phyloP scores from a whole-genome alignment of 1,140 invertebrate species.

The Epicauta chinensis region DNA sequence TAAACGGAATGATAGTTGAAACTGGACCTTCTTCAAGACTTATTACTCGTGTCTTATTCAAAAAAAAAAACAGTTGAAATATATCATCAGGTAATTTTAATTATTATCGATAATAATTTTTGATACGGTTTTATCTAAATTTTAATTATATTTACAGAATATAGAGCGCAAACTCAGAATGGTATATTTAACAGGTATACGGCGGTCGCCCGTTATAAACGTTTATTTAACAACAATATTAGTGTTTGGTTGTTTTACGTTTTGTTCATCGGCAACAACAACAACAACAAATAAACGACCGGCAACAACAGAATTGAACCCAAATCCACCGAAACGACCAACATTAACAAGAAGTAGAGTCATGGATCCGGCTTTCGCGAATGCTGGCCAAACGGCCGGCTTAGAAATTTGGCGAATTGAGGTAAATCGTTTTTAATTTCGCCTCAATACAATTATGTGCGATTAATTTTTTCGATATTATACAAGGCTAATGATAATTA shows the following conservation, averaged over 20 bases:
- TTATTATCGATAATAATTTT: too few species aligned
- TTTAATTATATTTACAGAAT: too few species aligned
- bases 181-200: too few species aligned
- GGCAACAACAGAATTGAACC: background rate
- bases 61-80: too few species aligned
- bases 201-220: slow-evolving; percentile 4
- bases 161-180: too few species aligned
- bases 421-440: slow-evolving; percentile 41
- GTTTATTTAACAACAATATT: slow-evolving; percentile 14
- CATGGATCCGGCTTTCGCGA: slow-evolving; percentile 55
- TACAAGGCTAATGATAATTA: too few species aligned
- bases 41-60: too few species aligned
- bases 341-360: slow-evolving; percentile 18
- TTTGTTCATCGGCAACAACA: slow-evolving; percentile 6
- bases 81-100: too few species aligned
- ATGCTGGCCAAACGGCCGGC: slow-evolving; percentile 55
- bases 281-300: slow-evolving; percentile 5
- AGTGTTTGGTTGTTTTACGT: slow-evolving; percentile 10
- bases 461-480: too few species aligned
- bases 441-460: slow-evolving; percentile 1
- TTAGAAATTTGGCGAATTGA: slow-evolving; percentile 64
- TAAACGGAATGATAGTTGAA: too few species aligned
- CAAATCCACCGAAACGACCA: slow-evolving; percentile 6
- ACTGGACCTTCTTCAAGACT: too few species aligned
- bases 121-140: too few species aligned